These are phyloP conservation scores for Stratiolaelaps scimitus DNA, from an alignment of 1,140 invertebrate species.

Conservation along the genomic window DNA sequence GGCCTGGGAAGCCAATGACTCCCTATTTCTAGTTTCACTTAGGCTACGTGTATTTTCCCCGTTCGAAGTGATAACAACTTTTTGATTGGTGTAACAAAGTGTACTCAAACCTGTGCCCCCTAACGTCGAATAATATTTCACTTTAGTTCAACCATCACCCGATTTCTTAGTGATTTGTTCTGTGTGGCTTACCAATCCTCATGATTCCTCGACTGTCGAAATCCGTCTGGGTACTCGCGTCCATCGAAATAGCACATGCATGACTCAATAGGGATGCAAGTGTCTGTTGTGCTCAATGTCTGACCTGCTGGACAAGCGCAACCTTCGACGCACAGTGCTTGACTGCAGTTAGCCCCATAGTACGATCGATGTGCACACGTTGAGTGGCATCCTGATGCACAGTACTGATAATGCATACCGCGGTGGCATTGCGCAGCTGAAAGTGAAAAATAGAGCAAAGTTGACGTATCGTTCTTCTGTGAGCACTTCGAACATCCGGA, in stretches of 20 bases:
- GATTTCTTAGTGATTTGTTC: too few species aligned
- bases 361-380: background rate
- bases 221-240: slow-evolving; percentile 55
- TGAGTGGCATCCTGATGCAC: background rate
- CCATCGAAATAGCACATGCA: slow-evolving; percentile 63
- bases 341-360: background rate
- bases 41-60: too few species aligned
- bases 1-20: too few species aligned
- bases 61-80: too few species aligned
- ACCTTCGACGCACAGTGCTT: slow-evolving; percentile 59
- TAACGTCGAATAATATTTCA: too few species aligned
- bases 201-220: slow-evolving; percentile 30
- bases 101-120: too few species aligned
- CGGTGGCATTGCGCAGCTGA: background rate
- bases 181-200: slow-evolving; percentile 33
- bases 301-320: slow-evolving; percentile 68
- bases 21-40: too few species aligned
- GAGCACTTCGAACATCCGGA: too few species aligned
- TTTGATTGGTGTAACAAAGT: too few species aligned
- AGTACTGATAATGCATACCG: slow-evolving; percentile 5
- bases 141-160: too few species aligned
- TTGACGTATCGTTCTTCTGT: too few species aligned
- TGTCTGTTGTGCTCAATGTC: slow-evolving; percentile 53
- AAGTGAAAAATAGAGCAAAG: too few species aligned
- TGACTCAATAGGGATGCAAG: slow-evolving; percentile 58